These are phyloP conservation scores for Lutjanus argentimaculatus DNA, from an alignment of 2,797 vertebrate genomes.

Conservation along the genomic window DNA sequence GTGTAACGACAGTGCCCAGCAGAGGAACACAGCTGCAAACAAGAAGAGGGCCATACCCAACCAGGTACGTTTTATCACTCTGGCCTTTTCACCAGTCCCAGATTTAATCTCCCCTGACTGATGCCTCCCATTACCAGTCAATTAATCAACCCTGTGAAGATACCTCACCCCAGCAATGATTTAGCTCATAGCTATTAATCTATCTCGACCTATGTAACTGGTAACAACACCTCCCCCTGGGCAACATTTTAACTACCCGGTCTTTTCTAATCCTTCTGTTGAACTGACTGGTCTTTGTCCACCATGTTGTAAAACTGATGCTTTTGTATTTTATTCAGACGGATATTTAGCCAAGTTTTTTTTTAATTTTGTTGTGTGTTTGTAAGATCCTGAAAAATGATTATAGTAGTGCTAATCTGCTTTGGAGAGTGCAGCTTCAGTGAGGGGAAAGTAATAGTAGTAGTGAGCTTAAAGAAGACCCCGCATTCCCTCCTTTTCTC, in stretches of 20 bases:
- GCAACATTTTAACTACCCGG: conserved; percentile 14
- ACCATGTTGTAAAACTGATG: conserved; percentile 13
- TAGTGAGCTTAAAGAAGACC: conserved; percentile 37
- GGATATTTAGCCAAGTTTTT: conserved; percentile 13
- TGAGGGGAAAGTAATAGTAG: conserved; percentile 34
- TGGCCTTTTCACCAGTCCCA: conserved; percentile 51
- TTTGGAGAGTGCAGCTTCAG: conserved; percentile 24
- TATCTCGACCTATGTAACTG: conserved; percentile 18
- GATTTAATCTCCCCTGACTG: conserved; percentile 52
- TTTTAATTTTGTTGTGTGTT: conserved; percentile 14
- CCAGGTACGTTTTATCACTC: conserved; percentile 87
- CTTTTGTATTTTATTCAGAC: conserved; percentile 19
- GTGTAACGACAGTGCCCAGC: conserved; percentile 90
- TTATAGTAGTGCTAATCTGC: conserved; percentile 12
- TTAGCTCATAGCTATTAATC: conserved; percentile 43
- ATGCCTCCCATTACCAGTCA: conserved; percentile 49
- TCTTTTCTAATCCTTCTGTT: conserved; percentile 31
- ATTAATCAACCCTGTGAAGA: conserved; percentile 59
- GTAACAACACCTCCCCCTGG: conserved; percentile 30
- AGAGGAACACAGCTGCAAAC: conserved; percentile 92
- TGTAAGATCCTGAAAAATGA: background rate
- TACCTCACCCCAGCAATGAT: conserved; percentile 37
- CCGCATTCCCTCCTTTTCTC: conserved; percentile 51
- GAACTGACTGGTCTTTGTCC: conserved; percentile 20
- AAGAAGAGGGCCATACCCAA: conserved; percentile 97